These are phyloP conservation scores for Xiphydria camelus DNA, from an alignment of 2,888 invertebrate genomes.

Conservation along the genomic window DNA sequence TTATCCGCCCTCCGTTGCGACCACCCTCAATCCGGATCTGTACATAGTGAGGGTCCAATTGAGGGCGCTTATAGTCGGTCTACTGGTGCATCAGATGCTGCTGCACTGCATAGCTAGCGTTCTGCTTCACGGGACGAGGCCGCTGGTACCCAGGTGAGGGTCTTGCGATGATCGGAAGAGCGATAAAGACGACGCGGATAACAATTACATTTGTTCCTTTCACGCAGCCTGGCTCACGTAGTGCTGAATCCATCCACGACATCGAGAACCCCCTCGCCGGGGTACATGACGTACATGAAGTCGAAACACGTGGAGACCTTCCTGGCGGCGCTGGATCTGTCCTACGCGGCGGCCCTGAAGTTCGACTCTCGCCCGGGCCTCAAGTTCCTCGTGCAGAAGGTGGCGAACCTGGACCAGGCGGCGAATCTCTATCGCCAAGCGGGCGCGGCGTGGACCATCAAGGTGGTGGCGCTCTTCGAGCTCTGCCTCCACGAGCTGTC, in stretches of 20 bases:
- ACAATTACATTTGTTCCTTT: no score
- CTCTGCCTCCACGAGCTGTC: slow-evolving; percentile 74
- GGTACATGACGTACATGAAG: slow-evolving; percentile 57
- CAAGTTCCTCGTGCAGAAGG: slow-evolving; percentile 93
- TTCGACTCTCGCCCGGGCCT: slow-evolving; percentile 90
- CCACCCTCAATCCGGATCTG: slow-evolving; percentile 73
- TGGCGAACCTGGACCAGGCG: slow-evolving; percentile 81
- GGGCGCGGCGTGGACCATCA: slow-evolving; percentile 88
- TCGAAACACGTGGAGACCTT: slow-evolving; percentile 71
- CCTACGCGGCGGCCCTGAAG: slow-evolving; percentile 79
- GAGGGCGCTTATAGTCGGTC: slow-evolving; percentile 82
- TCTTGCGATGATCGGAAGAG: not conserved
- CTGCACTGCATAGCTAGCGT: slow-evolving; percentile 88
- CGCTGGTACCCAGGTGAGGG: slow-evolving; percentile 64
- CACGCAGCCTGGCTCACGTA: slow-evolving; percentile 55
- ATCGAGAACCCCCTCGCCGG: slow-evolving; percentile 30
- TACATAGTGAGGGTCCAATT: slow-evolving; percentile 86
- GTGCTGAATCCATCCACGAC: slow-evolving; percentile 46
- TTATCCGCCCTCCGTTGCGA: slow-evolving; percentile 75
- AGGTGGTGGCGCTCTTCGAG: slow-evolving; percentile 84
- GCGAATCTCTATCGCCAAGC: slow-evolving; percentile 93
- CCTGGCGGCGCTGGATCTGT: slow-evolving; percentile 78
- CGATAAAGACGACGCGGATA: no score
- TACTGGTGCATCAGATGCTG: slow-evolving; percentile 90
- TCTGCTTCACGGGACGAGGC: slow-evolving; percentile 74